Conservation (phyloP, 2,797 vertebrate genomes). For the Pangasius mekongensis region DNA sequence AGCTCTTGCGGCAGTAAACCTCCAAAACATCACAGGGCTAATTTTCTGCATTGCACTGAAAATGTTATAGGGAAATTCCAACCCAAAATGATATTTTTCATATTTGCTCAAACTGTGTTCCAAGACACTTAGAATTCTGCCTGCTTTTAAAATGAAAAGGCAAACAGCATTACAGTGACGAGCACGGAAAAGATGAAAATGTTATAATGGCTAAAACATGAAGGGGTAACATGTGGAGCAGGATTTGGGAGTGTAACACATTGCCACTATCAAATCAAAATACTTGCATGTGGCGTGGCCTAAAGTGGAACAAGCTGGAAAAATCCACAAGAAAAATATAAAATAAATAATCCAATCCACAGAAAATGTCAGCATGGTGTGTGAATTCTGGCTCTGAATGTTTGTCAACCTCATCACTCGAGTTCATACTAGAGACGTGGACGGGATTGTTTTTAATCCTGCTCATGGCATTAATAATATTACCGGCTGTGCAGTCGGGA, state of each 20-base stretch:
- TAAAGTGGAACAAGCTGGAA: background rate
- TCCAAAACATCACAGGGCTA: constrained; percentile 16
- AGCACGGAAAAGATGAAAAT: background rate
- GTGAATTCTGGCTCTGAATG: background rate
- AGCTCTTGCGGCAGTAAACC: constrained; percentile 41
- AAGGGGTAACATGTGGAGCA: no score
- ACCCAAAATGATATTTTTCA: background rate
- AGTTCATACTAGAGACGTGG: background rate
- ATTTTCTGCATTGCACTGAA: background rate
- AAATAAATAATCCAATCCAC: no score
- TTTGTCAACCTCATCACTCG: background rate
- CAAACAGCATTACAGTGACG: background rate
- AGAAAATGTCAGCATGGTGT: background rate
- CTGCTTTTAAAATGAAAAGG: background rate
- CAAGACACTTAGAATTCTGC: background rate
- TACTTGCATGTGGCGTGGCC: background rate
- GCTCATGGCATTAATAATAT: background rate
- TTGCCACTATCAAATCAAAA: no score
- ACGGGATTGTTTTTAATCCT: background rate
- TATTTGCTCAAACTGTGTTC: background rate
- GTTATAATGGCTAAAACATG: background rate
- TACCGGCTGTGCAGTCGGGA: background rate
- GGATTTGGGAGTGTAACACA: background rate
- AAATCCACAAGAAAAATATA: background rate
- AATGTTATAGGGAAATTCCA: background rate